Conservation (phyloP, 2,113 vertebrate genomes). For the Rattus rattus region DNA sequence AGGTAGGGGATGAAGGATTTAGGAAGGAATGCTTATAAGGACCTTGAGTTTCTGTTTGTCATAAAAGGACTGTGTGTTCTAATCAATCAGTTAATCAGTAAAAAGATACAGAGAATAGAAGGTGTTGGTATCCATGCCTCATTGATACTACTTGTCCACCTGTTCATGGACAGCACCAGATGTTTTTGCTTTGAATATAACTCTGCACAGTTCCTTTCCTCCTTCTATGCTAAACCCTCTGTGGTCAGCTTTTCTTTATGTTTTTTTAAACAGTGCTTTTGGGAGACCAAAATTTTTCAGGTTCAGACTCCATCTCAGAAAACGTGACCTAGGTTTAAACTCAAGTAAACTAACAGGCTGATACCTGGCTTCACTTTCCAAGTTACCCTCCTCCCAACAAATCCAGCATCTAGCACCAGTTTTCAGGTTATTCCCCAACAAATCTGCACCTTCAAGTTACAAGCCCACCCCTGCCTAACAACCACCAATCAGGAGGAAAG, state of each 20-base stretch:
- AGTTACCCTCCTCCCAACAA: no score
- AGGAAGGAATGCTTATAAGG: neutral
- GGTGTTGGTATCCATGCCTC: neutral
- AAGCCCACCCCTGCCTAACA: no score
- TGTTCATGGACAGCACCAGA: no score
- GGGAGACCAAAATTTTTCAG: no score
- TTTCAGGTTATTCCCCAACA: no score
- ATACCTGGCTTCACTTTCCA: no score
- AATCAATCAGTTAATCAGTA: neutral
- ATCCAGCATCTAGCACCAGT: no score
- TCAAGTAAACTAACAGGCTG: no score
- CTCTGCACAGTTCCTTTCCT: neutral
- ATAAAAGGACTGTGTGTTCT: neutral
- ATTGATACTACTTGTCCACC: neutral
- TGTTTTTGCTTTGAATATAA: neutral
- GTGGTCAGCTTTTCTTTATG: neutral
- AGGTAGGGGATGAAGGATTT: neutral
- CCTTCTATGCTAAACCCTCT: neutral
- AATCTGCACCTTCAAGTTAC: no score
- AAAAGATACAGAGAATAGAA: neutral
- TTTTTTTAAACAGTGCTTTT: neutral
- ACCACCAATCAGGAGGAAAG: no score
- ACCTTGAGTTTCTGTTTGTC: neutral
- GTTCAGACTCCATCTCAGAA: no score
- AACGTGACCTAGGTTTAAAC: no score